Base-by-base conservation (phyloP, 2,113 vertebrate species). In the Nothobranchius furzeri region DNA sequence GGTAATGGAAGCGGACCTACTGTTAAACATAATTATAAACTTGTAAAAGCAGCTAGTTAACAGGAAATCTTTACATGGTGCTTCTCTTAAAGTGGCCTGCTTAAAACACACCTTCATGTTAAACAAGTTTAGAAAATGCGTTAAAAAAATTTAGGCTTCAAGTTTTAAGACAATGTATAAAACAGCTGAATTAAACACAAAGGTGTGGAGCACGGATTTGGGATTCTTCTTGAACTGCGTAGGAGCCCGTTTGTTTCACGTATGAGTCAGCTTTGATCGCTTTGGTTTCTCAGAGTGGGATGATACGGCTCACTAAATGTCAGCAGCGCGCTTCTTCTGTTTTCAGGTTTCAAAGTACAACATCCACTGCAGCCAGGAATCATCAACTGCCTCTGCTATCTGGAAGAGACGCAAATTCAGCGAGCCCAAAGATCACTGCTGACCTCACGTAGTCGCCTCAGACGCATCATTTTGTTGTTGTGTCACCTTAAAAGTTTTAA, bases 321-420 rank as follows among this genome's bases (percentile, higher is more conserved):
- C 45, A 56, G n/a, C 9, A 53, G 20, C 20, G 20, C 9, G 64
- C 20, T 3, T 63, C 24, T 59, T 8, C 35, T 60, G 20, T 13
- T 50, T 70, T 48, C 83, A 93, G 96, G 78, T 92, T 56, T 90
- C 89, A 51, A 81, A 68, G 45, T 90, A 92, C 6, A 88, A 94
- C 12, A 85, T 93, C 79, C 90, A 85, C 0, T 87, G 80, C n/a
- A 96, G 94, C 78, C 95, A 97, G 90, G 95, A 95, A 0, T 82
- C 76, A 1, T 75, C 81, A 8, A 55, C 79, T 24, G 17, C 67
- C 7, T 7, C 91, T 12, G 57, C 64, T 2, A 72, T 88, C 0
- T 55, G 3, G 37, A 98, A 96, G 60, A 94, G 88, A 79, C 94
- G 94, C 68, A 97, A 94, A 79, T 93, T 96, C 73, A 98, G 96